Conservation (phyloP, 2,888 invertebrate genomes). For the Hydraecia micacea region DNA sequence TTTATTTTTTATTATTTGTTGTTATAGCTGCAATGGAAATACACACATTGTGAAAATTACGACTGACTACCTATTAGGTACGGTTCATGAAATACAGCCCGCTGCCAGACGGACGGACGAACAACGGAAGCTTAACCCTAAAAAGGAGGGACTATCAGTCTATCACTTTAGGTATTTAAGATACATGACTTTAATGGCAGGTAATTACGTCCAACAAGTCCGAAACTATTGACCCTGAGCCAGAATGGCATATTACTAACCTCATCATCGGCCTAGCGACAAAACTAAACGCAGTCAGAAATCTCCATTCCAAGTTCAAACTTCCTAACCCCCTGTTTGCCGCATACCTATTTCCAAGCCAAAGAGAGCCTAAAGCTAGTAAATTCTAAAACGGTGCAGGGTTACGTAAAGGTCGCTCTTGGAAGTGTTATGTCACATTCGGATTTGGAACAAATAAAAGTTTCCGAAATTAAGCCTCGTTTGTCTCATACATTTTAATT, state of each 20-base stretch:
- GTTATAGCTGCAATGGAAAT: too few species aligned
- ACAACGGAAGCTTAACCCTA: background rate
- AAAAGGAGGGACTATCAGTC: background rate
- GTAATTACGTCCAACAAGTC: background rate
- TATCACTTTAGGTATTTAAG: background rate
- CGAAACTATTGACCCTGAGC: background rate
- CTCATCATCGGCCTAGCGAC: background rate
- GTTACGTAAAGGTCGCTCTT: constrained; percentile 58
- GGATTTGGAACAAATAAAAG: constrained; percentile 43
- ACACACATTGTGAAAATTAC: too few species aligned
- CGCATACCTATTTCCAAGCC: constrained; percentile 55
- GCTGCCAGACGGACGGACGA: too few species aligned
- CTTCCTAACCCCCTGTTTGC: constrained; percentile 44
- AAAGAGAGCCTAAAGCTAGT: constrained; percentile 41
- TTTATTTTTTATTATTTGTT: too few species aligned
- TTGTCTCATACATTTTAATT: constrained; percentile 36
- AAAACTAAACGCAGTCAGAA: constrained; percentile 19
- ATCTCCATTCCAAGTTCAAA: constrained; percentile 11
- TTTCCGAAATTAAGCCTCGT: constrained; percentile 28
- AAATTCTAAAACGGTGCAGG: constrained; percentile 60
- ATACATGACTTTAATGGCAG: background rate
- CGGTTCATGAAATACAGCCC: too few species aligned
- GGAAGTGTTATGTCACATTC: constrained; percentile 54
- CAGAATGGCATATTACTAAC: background rate
- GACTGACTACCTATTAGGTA: too few species aligned